Conservation (phyloP, 92 coral and sea anemone genomes). For the Epizoanthus scotinus region DNA sequence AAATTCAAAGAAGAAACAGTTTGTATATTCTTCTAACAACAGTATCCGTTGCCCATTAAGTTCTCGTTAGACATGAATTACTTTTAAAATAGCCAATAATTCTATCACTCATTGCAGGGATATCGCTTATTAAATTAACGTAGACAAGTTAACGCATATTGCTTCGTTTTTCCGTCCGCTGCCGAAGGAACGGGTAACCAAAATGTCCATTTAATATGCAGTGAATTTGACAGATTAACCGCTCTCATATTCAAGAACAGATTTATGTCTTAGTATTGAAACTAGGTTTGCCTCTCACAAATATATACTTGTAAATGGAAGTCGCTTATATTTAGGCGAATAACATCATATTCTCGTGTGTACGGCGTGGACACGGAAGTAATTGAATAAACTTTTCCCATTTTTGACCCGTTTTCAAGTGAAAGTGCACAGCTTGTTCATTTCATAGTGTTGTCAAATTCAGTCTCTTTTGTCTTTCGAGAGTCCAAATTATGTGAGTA, state of each 20-base stretch:
- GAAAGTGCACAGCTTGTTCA: constrained; percentile 18
- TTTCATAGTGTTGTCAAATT: not conserved
- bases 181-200: not conserved
- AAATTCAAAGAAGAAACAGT: constrained; percentile 16
- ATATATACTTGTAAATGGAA: not conserved
- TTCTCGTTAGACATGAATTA: constrained; percentile 60
- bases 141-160: not conserved
- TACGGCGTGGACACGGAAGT: not conserved
- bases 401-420: not conserved
- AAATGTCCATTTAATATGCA: constrained; percentile 28
- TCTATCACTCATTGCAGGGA: constrained; percentile 30
- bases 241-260: constrained; percentile 11
- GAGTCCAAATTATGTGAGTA: constrained; percentile 33
- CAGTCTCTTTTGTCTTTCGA: constrained; percentile 36
- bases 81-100: constrained; percentile 59
- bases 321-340: not conserved
- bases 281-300: not conserved
- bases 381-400: not conserved
- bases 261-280: not conserved
- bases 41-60: constrained; percentile 52
- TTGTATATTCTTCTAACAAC: constrained; percentile 26
- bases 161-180: constrained; percentile 7
- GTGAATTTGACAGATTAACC: constrained; percentile 16
- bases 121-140: constrained; percentile 52
- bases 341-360: not conserved